Conservation (phyloP, 2,113 vertebrate genomes). For the Gadus chalcogrammus region DNA sequence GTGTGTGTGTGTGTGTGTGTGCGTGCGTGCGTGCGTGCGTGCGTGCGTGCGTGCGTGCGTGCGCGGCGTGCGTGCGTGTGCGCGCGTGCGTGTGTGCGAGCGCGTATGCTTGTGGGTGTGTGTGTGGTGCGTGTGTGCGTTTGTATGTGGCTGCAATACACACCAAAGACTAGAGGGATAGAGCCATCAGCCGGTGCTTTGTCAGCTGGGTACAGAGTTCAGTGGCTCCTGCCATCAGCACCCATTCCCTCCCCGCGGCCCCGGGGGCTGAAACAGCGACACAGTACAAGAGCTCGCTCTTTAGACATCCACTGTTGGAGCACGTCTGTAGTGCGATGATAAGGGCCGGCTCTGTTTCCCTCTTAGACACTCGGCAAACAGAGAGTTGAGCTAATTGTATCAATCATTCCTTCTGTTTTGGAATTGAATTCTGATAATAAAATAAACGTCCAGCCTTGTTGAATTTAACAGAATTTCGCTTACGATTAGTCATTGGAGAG, state of each 20-base stretch:
- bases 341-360: constrained; percentile 45
- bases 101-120: no score
- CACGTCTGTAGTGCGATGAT: constrained; percentile 62
- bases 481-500: constrained; percentile 17
- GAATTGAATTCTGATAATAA: neutral
- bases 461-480: no score
- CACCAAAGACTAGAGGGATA: constrained; percentile 36
- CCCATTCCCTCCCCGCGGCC: constrained; percentile 36
- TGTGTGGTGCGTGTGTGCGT: no score
- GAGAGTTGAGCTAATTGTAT: constrained; percentile 50
- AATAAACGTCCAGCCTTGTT: no score
- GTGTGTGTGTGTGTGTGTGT: no score
- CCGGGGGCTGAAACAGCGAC: constrained; percentile 40
- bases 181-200: constrained; percentile 44
- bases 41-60: no score
- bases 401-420: constrained; percentile 12
- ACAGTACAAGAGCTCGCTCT: constrained; percentile 30
- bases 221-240: constrained; percentile 40
- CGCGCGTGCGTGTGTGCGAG: no score
- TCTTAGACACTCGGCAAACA: constrained; percentile 35
- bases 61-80: no score
- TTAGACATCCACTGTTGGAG: constrained; percentile 38
- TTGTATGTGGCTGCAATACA: no score
- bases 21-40: no score
- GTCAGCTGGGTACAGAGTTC: constrained; percentile 41